Conservation (phyloP, 1,140 invertebrate species). For the Microplitis mediator region DNA sequence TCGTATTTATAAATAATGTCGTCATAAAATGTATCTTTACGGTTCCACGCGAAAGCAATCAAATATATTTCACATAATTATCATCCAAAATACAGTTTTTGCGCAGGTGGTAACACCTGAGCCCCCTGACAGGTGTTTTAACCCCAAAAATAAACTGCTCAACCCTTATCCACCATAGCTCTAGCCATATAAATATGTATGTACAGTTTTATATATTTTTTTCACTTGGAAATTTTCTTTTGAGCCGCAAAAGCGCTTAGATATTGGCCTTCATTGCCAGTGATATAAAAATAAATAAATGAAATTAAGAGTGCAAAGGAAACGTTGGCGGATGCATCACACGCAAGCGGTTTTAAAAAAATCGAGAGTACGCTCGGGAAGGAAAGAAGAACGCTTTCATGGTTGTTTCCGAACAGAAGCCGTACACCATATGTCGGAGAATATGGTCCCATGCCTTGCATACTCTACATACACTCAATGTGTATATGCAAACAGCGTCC, state of each 20-base stretch:
- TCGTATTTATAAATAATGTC: background rate
- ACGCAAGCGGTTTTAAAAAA: slow-evolving; percentile 19
- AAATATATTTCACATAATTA: slow-evolving; percentile 1
- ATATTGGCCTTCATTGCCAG: background rate
- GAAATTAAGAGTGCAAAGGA: slow-evolving; percentile 17
- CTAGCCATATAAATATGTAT: background rate
- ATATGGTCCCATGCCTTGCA: slow-evolving; percentile 34
- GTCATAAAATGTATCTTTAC: background rate
- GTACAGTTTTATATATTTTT: background rate
- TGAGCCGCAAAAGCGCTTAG: background rate
- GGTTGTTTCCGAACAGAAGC: slow-evolving; percentile 56
- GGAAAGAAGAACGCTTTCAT: slow-evolving; percentile 32
- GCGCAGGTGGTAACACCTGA: slow-evolving; percentile 5
- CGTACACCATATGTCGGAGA: slow-evolving; percentile 47
- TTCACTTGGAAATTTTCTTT: background rate
- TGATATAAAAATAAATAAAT: background rate
- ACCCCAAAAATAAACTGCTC: background rate
- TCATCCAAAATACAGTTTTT: background rate
- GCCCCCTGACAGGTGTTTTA: background rate
- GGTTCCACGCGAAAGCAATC: background rate
- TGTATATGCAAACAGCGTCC: too few species aligned
- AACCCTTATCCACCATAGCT: background rate
- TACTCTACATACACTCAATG: background rate
- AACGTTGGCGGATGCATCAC: slow-evolving; percentile 11
- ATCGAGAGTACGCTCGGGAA: slow-evolving; percentile 18